Percentiles rank a stretch among this genome's conserved stretches.
Conservation (phyloP, 2,888 invertebrate species). For the Sphecodes monilicornis region DNA sequence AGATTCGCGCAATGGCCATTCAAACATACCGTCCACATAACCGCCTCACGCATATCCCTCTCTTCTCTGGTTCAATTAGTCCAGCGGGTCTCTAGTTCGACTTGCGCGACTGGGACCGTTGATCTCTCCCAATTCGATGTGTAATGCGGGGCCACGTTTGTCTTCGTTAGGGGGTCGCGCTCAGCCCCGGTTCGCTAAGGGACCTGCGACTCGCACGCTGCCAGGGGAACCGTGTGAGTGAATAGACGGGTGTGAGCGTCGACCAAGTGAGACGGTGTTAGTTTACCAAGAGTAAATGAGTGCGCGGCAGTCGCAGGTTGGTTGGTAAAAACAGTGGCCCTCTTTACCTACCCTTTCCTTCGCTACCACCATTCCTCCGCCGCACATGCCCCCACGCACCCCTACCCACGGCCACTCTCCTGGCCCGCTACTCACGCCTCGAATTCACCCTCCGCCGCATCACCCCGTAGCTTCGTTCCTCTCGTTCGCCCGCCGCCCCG, state of each 20-base stretch:
- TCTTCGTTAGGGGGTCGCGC: constrained; percentile 47
- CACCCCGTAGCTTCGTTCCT: constrained; percentile 30
- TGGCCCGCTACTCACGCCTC: constrained; percentile 55
- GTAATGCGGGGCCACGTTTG: constrained; percentile 40
- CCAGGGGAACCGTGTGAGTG: constrained; percentile 32
- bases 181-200: constrained; percentile 43
- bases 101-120: background rate
- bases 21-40: background rate
- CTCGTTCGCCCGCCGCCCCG: constrained; percentile 13
- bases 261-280: constrained; percentile 59
- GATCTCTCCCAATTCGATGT: background rate
- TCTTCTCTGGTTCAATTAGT: background rate
- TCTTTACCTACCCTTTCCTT: constrained; percentile 75
- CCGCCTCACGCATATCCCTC: background rate
- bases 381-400: constrained; percentile 23
- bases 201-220: constrained; percentile 29
- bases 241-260: constrained; percentile 42
- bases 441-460: constrained; percentile 46
- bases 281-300: constrained; percentile 79
- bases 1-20: background rate
- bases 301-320: constrained; percentile 76
- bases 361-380: constrained; percentile 38
- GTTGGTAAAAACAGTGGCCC: constrained; percentile 79
- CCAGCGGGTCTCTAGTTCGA: background rate
- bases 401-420: constrained; percentile 17